Evolutionary conservation across 2,797 vertebrate species (phyloP), one percentile per base, ranked within the genome.

Genomic region (Meda fulgida): DNA sequence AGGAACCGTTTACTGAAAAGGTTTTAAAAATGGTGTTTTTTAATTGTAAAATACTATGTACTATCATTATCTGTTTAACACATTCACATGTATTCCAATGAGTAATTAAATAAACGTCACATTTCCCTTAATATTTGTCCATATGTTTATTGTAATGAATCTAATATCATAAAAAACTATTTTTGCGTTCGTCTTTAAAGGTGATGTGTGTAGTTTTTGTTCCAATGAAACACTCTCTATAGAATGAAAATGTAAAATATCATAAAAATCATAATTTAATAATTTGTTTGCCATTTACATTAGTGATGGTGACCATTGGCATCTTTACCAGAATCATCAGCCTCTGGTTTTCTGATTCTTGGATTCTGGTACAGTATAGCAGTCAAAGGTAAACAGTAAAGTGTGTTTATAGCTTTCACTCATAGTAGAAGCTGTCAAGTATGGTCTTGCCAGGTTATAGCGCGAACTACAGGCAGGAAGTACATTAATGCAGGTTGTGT

Each of bases 61-160:
- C 84, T 88, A 69, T 89, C 86, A 34, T 90, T 91, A 92, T 80
- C 87, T 85, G 40, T 75, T 67, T 70, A 89, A 83, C 85, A 87
- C 89, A 83, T 84, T 87, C 14, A 86, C 73, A 85, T 91, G 70
- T 92, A 84, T 89, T 83, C 80, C 83, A 83, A 83, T 77, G 48
- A 86, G 34, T 67, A 73, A 63, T 43, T 23, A 71, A 86, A 90
- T 80, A 87, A 93, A 93, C 88, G 84, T 89, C 90, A 63, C 7
- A 60, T 87, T 81, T 87, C 86, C 38, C 23, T 55, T 34, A 38
- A 87, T n/a, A 1, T 34, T 53, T 75, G 31, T 65, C 43, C 13
- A 23, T 46, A 38, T 4, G 11, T 55, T 55, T n/a, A 23, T 23
- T 23, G 26, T 43, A 84, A n/a, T 23, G 19, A 36, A 76, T 23